These are phyloP conservation scores for Xenopus petersii DNA, from an alignment of 2,797 vertebrate genomes.

Conservation along the genomic window DNA sequence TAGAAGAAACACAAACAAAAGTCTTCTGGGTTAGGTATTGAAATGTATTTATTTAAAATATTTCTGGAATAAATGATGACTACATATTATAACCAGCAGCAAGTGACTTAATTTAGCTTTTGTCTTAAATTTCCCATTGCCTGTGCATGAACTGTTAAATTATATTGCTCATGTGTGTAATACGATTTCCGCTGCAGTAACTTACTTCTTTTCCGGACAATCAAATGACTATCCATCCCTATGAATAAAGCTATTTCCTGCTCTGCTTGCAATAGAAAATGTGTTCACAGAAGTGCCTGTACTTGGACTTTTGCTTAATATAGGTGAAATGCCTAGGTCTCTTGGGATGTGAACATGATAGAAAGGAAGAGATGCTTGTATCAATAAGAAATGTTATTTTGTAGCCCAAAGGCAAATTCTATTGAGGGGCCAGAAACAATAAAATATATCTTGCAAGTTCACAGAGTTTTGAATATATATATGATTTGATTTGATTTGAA, in stretches of 20 bases:
- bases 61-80: constrained; percentile 23
- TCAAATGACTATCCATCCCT: constrained; percentile 47
- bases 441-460: too few relatives aligned
- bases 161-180: constrained; percentile 25
- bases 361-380: too few relatives aligned
- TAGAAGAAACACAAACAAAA: too few relatives aligned
- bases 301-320: background rate
- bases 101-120: constrained; percentile 45
- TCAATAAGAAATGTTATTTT: too few relatives aligned
- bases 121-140: constrained; percentile 26
- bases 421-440: too few relatives aligned
- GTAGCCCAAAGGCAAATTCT: too few relatives aligned
- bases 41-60: constrained; percentile 28
- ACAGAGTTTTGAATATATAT: too few relatives aligned
- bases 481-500: too few relatives aligned
- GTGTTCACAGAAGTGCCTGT: constrained; percentile 28
- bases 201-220: constrained; percentile 47
- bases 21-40: background rate
- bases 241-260: constrained; percentile 48
- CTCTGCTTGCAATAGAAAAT: constrained; percentile 52
- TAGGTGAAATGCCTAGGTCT: background rate
- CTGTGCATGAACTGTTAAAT: constrained; percentile 48
- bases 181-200: constrained; percentile 40
- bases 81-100: constrained; percentile 18
- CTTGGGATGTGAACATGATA: too few relatives aligned